Base-by-base conservation (phyloP, 2,888 invertebrate genomes). In the Drosophila austrosaltans region DNA sequence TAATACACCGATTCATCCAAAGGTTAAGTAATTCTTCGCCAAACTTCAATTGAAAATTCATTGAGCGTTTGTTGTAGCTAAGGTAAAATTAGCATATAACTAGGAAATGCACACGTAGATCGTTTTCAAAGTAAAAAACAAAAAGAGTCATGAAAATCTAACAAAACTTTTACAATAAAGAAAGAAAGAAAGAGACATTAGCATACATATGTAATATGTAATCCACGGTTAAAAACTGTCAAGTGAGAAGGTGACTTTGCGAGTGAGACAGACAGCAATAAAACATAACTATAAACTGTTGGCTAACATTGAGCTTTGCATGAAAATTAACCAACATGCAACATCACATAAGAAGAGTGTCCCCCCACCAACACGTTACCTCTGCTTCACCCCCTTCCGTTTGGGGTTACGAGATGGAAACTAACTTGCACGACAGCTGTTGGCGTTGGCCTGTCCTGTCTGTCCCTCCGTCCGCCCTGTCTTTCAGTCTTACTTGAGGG, bases 361-460 rank as follows among this genome's bases (percentile, higher is more conserved):
- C 30, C 22, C 28, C 42, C 36, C 36, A 36, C 8, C 36, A 36
- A 36, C 8, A 36, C 12, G 8, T 36, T 25, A 8, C 53, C 53
- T 63, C 39, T 25, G 44, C 7, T 28, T 28, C 5, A 8, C 32
- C 40, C 22, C 10, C 28, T 28, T 53, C 44, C 39, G 4, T 57
- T 16, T 54, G 66, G 68, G 66, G 63, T 39, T 71, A 53, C 61
- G 65, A 69, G 82, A 74, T 78, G 58, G 81, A 81, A 75, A 73
- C 76, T 69, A 75, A 73, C 78, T 76, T 70, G 66, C 71, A 73
- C 71, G 83, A 82, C 82, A 82, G 82, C 82, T 82, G 87, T 77
- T 82, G 84, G 87, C 82, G 79, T 74, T 83, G 72, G 66, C 69
- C 70, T 69, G 48, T 48, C 48, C 48, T 48, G 48, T 25, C 48